Evolutionary conservation across 2,888 invertebrate species (phyloP).

Genomic region (Trisateles emortualis): DNA sequence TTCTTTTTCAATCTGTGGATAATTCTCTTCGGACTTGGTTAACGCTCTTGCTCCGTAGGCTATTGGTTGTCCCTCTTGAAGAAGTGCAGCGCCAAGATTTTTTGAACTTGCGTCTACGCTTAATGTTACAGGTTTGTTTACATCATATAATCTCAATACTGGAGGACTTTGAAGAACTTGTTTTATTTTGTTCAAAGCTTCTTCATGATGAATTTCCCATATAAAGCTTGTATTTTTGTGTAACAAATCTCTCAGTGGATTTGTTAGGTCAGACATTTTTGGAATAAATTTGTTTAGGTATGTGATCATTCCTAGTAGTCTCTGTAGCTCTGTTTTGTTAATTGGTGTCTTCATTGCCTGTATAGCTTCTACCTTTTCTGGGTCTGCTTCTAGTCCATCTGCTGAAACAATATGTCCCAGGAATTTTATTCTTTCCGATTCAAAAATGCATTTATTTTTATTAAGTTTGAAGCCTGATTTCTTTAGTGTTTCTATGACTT

Average conservation of each 20-base stretch:
- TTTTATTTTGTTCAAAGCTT: not conserved
- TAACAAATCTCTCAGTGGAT: not conserved
- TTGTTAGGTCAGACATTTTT: not conserved
- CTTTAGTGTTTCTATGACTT: constrained; percentile 11
- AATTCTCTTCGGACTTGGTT: constrained; percentile 25
- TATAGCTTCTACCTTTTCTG: no score
- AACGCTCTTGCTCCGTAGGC: constrained; percentile 3
- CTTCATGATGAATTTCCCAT: no score
- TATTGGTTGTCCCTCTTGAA: not conserved
- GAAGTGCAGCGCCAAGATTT: constrained; percentile 1
- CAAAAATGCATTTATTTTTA: no score
- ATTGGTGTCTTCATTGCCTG: not conserved
- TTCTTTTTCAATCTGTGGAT: constrained; percentile 50
- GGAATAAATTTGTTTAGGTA: not conserved
- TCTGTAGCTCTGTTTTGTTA: no score
- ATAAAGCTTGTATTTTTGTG: not conserved
- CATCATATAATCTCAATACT: no score
- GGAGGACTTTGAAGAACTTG: no score
- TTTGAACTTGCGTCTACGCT: not conserved
- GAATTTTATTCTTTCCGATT: no score
- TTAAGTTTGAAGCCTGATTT: not conserved
- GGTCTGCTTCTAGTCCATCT: not conserved
- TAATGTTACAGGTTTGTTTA: no score
- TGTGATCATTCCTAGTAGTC: no score
- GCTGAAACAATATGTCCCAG: no score